Percentiles rank a stretch among this genome's conserved stretches.
Conservation (phyloP, 2,888 invertebrate genomes). For the Ophonus ardosiacus region DNA sequence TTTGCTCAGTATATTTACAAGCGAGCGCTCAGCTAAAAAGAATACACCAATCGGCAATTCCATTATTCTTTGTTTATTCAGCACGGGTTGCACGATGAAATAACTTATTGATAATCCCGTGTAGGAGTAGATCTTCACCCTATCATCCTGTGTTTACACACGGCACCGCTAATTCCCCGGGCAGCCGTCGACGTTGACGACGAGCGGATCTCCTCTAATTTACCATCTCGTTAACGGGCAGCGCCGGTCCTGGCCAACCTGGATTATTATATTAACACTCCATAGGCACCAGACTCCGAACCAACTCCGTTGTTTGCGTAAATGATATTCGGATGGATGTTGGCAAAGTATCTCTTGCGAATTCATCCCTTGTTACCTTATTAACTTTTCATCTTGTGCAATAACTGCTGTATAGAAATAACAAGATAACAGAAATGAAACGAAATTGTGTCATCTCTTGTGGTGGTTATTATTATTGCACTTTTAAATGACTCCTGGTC, state of each 20-base stretch:
- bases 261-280: conserved; percentile 49
- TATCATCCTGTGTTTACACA: neutral
- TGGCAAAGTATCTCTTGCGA: neutral
- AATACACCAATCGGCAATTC: no score
- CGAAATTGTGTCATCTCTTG: no score
- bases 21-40: no score
- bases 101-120: neutral
- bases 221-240: conserved; percentile 48
- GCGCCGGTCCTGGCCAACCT: neutral
- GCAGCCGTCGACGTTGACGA: neutral
- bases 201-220: conserved; percentile 35
- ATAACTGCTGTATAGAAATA: no score
- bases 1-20: no score
- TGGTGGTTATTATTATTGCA: no score
- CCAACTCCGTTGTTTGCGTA: conserved; percentile 28
- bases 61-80: no score
- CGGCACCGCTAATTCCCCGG: conserved; percentile 4
- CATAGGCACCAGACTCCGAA: neutral
- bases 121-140: neutral
- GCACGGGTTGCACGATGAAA: neutral
- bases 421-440: neutral
- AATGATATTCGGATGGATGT: conserved; percentile 14
- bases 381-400: neutral
- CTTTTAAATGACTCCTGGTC: no score
- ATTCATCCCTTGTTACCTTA: neutral